phyloP scores from a whole-genome alignment of 2,113 vertebrate species.

The Trochalopteron elliotii region DNA sequence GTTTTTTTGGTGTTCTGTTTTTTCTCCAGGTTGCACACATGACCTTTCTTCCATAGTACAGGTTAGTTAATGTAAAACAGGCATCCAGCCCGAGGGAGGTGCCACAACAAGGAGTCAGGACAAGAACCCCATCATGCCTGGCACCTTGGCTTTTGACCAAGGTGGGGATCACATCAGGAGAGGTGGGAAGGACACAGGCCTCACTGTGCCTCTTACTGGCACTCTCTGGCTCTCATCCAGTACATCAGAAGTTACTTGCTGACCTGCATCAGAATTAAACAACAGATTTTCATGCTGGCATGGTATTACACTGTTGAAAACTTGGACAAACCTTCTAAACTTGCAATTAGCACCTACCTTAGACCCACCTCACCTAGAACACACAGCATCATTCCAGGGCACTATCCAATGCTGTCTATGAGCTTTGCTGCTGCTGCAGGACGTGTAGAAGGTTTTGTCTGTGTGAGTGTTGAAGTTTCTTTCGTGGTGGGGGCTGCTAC shows the following conservation, averaged over 20 bases:
- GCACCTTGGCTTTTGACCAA: not conserved
- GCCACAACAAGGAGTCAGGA: accelerated
- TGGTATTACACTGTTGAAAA: not conserved
- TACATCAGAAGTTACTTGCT: not conserved
- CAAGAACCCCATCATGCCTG: not conserved
- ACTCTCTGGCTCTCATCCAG: not conserved
- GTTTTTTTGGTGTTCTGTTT: not conserved
- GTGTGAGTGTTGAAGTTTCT: too few relatives aligned
- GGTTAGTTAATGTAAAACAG: conserved; percentile 47
- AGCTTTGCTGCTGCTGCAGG: not conserved
- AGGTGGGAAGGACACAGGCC: not conserved
- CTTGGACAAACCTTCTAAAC: not conserved
- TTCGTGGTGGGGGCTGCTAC: too few relatives aligned
- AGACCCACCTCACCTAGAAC: not conserved
- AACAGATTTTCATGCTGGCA: not conserved
- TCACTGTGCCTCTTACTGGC: not conserved
- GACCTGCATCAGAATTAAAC: not conserved
- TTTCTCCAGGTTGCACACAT: not conserved
- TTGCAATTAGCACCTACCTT: not conserved
- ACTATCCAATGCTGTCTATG: not conserved
- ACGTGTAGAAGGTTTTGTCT: not conserved
- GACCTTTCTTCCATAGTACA: conserved; percentile 16
- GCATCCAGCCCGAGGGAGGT: not conserved
- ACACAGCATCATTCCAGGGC: not conserved
- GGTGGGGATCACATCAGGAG: not conserved